Evolutionary conservation across 2,113 vertebrate genomes (phyloP).

Genomic region (Psittacara wagleri): DNA sequence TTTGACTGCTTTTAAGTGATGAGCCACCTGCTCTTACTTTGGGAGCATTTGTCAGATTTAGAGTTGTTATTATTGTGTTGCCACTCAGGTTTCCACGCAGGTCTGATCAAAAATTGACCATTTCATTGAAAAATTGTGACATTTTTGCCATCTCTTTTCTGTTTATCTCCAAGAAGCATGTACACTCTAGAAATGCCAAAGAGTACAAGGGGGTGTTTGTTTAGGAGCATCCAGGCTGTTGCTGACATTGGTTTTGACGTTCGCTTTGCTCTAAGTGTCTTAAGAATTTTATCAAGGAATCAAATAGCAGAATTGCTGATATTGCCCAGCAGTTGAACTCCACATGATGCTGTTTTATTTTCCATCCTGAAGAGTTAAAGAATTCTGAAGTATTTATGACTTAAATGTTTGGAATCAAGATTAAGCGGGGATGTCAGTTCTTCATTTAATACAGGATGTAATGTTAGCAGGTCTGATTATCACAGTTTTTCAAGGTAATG

Average conservation of each 20-base stretch:
- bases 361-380: background rate
- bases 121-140: background rate
- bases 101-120: background rate
- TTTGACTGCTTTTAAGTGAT: background rate
- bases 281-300: background rate
- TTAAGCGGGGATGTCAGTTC: background rate
- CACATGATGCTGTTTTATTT: background rate
- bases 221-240: slow-evolving; percentile 16
- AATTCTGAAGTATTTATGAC: background rate
- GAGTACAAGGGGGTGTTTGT: background rate
- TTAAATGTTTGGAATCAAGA: background rate
- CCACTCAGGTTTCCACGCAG: background rate
- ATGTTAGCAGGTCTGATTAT: background rate
- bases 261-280: background rate
- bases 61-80: background rate
- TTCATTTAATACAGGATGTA: background rate
- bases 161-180: background rate
- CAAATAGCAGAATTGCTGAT: background rate
- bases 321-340: background rate
- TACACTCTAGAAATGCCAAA: background rate
- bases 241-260: background rate
- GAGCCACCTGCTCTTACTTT: background rate
- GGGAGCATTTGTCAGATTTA: background rate
- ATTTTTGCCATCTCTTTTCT: background rate
- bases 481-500: background rate